Percentiles rank a stretch among this genome's conserved stretches.
These are phyloP conservation scores for Drosophila siamana DNA, from an alignment of 2,888 invertebrate genomes.

Conservation along the genomic window DNA sequence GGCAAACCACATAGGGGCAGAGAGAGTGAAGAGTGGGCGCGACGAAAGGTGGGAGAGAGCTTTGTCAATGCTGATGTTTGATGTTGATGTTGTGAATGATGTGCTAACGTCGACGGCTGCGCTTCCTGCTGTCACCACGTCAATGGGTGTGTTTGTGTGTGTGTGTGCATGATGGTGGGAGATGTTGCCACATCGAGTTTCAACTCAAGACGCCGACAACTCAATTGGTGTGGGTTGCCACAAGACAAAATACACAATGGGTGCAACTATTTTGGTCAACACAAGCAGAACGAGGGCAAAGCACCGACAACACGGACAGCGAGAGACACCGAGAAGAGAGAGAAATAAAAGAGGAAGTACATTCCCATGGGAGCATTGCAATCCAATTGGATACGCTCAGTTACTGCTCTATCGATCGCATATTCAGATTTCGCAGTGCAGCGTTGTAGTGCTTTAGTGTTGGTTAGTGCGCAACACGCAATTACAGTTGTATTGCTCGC, in stretches of 20 bases:
- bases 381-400: slow-evolving; percentile 25
- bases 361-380: slow-evolving; percentile 4
- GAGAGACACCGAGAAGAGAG: neutral
- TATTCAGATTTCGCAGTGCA: slow-evolving; percentile 8
- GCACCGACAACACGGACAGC: neutral
- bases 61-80: slow-evolving; percentile 42
- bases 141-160: neutral
- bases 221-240: slow-evolving; percentile 24
- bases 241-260: slow-evolving; percentile 35
- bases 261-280: slow-evolving; percentile 50
- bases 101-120: slow-evolving; percentile 49
- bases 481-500: slow-evolving; percentile 8
- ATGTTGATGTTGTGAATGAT: slow-evolving; percentile 33
- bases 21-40: neutral
- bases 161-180: neutral
- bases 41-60: slow-evolving; percentile 15
- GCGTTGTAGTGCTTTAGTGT: neutral
- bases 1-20: neutral
- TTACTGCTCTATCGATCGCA: slow-evolving; percentile 24
- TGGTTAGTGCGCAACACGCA: too few relatives aligned
- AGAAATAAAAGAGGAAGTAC: slow-evolving; percentile 1
- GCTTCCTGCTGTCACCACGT: slow-evolving; percentile 46
- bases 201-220: slow-evolving; percentile 10
- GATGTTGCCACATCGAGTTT: slow-evolving; percentile 22
- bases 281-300: slow-evolving; percentile 14